Conservation (phyloP, 1,140 invertebrate genomes). For the Drosophila ambigua region DNA sequence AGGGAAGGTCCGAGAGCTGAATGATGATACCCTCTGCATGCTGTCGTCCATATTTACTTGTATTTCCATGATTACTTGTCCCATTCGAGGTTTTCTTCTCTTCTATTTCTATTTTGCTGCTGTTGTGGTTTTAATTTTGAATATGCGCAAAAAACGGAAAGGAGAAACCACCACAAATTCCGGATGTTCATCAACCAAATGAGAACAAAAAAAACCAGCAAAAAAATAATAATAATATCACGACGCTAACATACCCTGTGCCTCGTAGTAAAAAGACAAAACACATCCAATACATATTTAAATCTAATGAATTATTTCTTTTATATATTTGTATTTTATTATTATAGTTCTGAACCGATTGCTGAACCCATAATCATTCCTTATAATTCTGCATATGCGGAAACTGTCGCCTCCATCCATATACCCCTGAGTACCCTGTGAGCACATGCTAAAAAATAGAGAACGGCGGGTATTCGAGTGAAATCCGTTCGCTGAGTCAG, state of each 20-base stretch:
- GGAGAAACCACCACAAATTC: constrained; percentile 9
- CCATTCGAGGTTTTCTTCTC: neutral
- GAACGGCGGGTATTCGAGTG: no score
- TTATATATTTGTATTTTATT: no score
- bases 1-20: constrained; percentile 8
- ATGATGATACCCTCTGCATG: constrained; percentile 14
- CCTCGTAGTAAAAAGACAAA: neutral
- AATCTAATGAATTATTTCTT: no score
- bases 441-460: no score
- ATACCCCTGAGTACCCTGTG: no score
- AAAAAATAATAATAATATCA: constrained; percentile 23
- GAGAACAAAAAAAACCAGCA: constrained; percentile 35
- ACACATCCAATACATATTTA: no score
- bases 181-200: constrained; percentile 67
- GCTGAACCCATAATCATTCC: no score
- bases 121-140: constrained; percentile 56
- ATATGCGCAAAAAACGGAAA: constrained; percentile 33
- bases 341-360: no score
- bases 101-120: constrained; percentile 33
- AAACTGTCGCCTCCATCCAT: no score
- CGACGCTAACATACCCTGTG: constrained; percentile 1
- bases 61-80: constrained; percentile 35
- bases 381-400: no score
- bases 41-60: constrained; percentile 24
- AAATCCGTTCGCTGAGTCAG: neutral